These are phyloP conservation scores for Spea bombifrons DNA, from an alignment of 2,113 vertebrate species.

Conservation along the genomic window DNA sequence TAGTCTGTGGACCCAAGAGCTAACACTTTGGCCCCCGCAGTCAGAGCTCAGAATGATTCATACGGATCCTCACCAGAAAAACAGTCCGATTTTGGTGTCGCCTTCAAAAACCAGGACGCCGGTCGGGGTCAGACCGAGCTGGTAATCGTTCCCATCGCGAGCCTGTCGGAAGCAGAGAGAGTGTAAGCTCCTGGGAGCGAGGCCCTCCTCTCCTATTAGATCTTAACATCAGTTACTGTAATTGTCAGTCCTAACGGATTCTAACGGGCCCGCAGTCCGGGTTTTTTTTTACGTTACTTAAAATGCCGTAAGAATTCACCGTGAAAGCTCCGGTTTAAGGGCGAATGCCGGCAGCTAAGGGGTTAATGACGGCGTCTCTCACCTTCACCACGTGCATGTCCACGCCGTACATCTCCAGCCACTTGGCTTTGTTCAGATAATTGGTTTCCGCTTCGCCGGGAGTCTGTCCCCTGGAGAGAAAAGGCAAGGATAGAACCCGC, in stretches of 20 bases:
- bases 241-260: no score
- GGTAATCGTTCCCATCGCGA: slow-evolving; percentile 96
- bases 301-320: no score
- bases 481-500: not conserved
- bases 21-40: no score
- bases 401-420: slow-evolving; percentile 98
- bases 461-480: slow-evolving; percentile 81
- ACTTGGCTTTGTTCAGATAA: slow-evolving; percentile 98
- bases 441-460: slow-evolving; percentile 96
- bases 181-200: no score
- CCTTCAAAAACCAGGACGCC: slow-evolving; percentile 98
- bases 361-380: slow-evolving; percentile 42
- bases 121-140: slow-evolving; percentile 91
- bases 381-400: slow-evolving; percentile 99
- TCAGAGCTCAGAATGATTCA: no score
- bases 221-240: no score
- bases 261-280: no score
- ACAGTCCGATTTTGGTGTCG: slow-evolving; percentile 94
- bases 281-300: no score
- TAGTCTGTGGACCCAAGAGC: no score
- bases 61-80: slow-evolving; percentile 83
- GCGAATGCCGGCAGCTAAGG: not conserved
- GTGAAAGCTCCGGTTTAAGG: no score
- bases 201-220: no score
- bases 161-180: slow-evolving; percentile 68